phyloP scores from a whole-genome alignment of 1,140 invertebrate genomes.

The Reticulitermes speratus region DNA sequence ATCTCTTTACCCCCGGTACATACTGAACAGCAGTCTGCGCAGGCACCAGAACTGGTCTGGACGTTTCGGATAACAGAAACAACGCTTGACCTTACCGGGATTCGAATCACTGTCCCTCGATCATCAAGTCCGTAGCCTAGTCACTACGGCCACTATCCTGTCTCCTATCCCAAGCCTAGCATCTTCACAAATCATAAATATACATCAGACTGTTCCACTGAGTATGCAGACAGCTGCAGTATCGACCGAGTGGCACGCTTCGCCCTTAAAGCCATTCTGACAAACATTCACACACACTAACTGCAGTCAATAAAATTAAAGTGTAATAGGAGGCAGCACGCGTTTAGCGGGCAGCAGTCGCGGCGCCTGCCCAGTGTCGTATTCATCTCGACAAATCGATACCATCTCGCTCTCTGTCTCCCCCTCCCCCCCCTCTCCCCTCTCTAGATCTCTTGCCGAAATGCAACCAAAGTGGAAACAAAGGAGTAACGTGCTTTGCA shows the following conservation, averaged over 20 bases:
- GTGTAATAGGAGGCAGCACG: not conserved
- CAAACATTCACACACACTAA: constrained; percentile 1
- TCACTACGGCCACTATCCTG: no score
- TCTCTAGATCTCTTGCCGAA: not conserved
- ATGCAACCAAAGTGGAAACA: not conserved
- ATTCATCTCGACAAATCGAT: constrained; percentile 3
- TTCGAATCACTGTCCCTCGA: no score
- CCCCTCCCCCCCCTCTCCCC: no score
- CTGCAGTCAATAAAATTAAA: constrained; percentile 14
- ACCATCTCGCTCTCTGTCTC: not conserved
- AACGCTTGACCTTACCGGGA: no score
- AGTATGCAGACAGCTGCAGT: not conserved
- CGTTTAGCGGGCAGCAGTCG: constrained; percentile 5
- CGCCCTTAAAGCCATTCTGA: not conserved
- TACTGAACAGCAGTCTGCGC: no score
- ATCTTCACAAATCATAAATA: no score
- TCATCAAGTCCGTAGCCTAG: no score
- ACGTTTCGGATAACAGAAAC: no score
- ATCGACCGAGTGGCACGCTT: not conserved
- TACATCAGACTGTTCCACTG: no score
- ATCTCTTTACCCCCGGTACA: no score
- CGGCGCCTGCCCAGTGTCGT: not conserved
- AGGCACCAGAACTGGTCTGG: no score
- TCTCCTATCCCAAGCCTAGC: no score
- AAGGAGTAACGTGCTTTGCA: not conserved